A percentile compares a stretch with the other conserved stretches of the same genome.
Conservation (phyloP, 2,888 invertebrate species). For the Nymphalis polychloros region DNA sequence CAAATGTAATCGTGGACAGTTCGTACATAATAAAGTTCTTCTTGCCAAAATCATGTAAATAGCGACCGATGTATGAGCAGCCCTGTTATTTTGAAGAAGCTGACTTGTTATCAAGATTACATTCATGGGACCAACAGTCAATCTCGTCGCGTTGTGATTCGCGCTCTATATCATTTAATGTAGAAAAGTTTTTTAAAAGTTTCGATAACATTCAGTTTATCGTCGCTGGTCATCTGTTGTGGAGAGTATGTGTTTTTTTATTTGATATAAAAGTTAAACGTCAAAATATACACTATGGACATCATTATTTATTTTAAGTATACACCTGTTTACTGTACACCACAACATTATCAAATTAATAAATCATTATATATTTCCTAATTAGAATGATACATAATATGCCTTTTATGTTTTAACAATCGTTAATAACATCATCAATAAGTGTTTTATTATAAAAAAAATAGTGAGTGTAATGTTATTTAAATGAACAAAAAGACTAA, state of each 20-base stretch:
- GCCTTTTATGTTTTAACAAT: no score
- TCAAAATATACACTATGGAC: no score
- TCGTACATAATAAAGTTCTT: no score
- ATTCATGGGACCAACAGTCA: constrained; percentile 26
- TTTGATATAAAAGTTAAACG: background rate
- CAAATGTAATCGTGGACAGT: background rate
- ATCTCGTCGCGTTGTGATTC: constrained; percentile 25
- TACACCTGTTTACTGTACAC: no score
- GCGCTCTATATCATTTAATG: constrained; percentile 16
- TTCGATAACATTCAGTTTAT: background rate
- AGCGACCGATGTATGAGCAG: constrained; percentile 18
- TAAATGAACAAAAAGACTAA: no score
- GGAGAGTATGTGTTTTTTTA: constrained; percentile 19
- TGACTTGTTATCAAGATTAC: constrained; percentile 29
- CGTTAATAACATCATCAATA: no score
- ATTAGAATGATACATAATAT: no score
- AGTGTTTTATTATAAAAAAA: no score
- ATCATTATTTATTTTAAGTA: no score
- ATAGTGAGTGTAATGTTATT: no score
- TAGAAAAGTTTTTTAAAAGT: background rate
- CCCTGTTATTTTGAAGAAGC: constrained; percentile 30
- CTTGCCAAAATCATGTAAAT: background rate
- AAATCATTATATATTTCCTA: no score
- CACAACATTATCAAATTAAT: no score
- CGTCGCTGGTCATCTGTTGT: constrained; percentile 10